These are phyloP conservation scores for Onychomys arenicola DNA, from an alignment of 2,797 vertebrate genomes.

Conservation along the genomic window DNA sequence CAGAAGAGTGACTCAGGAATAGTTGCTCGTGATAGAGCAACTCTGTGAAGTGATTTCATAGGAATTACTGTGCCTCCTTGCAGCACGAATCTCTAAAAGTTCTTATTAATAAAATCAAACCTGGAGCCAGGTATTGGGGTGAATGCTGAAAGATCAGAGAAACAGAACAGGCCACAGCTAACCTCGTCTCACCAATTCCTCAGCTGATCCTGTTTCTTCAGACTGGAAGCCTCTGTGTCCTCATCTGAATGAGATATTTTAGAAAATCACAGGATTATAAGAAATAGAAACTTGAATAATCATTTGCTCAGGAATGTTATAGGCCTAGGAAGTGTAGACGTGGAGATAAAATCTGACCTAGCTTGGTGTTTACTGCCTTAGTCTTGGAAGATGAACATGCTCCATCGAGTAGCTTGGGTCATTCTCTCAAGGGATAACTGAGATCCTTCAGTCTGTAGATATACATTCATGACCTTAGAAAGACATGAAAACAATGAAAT, in stretches of 20 bases:
- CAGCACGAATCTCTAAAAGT: too few species aligned
- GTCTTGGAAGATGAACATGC: neutral
- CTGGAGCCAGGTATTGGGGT: too few species aligned
- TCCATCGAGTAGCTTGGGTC: neutral
- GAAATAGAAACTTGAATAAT: neutral
- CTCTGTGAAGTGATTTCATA: conserved; percentile 31
- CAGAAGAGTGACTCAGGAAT: neutral
- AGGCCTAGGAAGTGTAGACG: neutral
- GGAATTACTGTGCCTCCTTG: neutral
- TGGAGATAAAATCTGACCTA: neutral
- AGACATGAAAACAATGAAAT: neutral
- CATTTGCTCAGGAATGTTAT: conserved; percentile 15
- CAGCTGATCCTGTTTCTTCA: too few species aligned
- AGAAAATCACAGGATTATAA: neutral
- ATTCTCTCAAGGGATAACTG: neutral
- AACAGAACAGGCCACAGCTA: too few species aligned
- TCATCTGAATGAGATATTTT: neutral
- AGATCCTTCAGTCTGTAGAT: neutral
- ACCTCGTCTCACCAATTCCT: too few species aligned
- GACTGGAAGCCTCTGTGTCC: too few species aligned
- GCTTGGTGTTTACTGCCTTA: neutral
- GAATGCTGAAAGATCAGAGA: too few species aligned
- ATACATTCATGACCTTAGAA: conserved; percentile 1
- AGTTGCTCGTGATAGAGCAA: neutral
- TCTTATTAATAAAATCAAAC: too few species aligned